These are phyloP conservation scores for Drosophila tropicalis DNA, from an alignment of 1,140 invertebrate species.

Conservation along the genomic window DNA sequence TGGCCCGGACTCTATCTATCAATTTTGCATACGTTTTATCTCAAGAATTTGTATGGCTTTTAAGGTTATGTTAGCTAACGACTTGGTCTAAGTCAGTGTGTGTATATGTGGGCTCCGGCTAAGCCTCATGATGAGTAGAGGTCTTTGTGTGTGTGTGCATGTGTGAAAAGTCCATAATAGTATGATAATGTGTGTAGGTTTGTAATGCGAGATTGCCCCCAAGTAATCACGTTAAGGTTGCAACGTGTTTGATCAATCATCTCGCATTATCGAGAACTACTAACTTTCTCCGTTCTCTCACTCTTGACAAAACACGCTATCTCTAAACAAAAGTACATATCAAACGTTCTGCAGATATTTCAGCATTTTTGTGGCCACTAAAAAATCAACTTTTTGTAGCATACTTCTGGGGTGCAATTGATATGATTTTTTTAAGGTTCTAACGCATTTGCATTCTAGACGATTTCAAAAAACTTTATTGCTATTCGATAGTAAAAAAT, in stretches of 20 bases:
- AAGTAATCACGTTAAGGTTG: slow-evolving; percentile 10
- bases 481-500: no score
- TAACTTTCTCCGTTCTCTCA: no score
- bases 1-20: slow-evolving; percentile 65
- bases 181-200: slow-evolving; percentile 11
- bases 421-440: no score
- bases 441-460: no score
- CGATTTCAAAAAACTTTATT: no score
- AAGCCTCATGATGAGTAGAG: slow-evolving; percentile 28
- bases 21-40: slow-evolving; percentile 75
- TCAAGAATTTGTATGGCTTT: slow-evolving; percentile 71
- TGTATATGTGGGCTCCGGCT: slow-evolving; percentile 39
- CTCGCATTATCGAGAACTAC: not conserved
- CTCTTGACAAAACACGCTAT: no score
- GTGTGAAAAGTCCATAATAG: slow-evolving; percentile 41
- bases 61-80: slow-evolving; percentile 52
- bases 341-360: no score
- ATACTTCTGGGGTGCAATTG: no score
- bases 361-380: no score
- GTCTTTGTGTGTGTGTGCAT: slow-evolving; percentile 12
- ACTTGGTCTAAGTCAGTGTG: slow-evolving; percentile 21
- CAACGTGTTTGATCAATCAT: slow-evolving; percentile 15
- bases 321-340: no score
- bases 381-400: no score
- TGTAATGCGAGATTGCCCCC: slow-evolving; percentile 2